Evolutionary conservation across 2,888 invertebrate species (phyloP).

Genomic region (Agrotis ipsilon): DNA sequence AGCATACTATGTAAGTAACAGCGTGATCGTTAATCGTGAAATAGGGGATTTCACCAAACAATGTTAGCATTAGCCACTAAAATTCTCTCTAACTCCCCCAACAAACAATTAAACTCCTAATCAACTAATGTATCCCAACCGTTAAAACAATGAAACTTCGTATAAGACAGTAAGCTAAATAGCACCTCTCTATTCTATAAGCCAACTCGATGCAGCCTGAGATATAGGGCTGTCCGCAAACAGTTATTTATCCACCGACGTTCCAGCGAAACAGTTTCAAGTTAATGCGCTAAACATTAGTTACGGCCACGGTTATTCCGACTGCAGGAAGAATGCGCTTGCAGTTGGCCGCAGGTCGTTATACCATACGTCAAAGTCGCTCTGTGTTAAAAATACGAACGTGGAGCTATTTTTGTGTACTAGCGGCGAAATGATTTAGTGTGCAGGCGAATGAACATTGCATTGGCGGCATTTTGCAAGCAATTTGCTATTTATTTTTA

Average conservation of each 20-base stretch:
- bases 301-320: conserved; percentile 60
- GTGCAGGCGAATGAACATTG: too few relatives aligned
- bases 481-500: neutral
- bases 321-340: conserved; percentile 63
- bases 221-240: conserved; percentile 61
- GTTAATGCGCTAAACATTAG: conserved; percentile 69
- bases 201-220: conserved; percentile 59
- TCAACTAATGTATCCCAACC: conserved; percentile 17
- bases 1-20: too few relatives aligned
- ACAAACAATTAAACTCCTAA: conserved; percentile 35
- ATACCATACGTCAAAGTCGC: conserved; percentile 59
- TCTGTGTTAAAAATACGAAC: conserved; percentile 58
- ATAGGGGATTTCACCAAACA: too few relatives aligned
- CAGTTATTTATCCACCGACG: conserved; percentile 63
- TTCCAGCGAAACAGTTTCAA: conserved; percentile 58
- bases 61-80: neutral
- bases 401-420: conserved; percentile 33
- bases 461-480: too few relatives aligned
- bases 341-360: conserved; percentile 60
- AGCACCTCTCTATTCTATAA: conserved; percentile 46
- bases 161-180: conserved; percentile 31
- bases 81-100: neutral
- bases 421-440: neutral
- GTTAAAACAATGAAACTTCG: conserved; percentile 13
- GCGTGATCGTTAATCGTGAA: too few relatives aligned